Evolutionary conservation across 2,888 invertebrate genomes (phyloP).

Genomic region (Calliphora vomitoria): DNA sequence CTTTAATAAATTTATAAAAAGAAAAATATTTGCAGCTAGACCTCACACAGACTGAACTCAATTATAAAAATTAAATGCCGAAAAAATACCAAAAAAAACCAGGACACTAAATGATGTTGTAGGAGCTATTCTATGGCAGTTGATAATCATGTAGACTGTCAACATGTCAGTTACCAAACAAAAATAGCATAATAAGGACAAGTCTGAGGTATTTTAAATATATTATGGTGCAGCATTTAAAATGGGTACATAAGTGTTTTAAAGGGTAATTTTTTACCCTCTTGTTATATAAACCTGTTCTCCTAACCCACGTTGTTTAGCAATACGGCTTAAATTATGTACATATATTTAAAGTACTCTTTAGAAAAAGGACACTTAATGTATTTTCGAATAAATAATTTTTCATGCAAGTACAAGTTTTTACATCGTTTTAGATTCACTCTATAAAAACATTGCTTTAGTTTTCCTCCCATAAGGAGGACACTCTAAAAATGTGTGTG

Average conservation of each 20-base stretch:
- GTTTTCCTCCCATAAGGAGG: background rate
- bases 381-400: slow-evolving; percentile 43
- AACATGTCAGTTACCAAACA: slow-evolving; percentile 2
- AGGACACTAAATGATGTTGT: background rate
- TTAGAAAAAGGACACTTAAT: slow-evolving; percentile 6
- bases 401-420: slow-evolving; percentile 19
- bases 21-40: background rate
- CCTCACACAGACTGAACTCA: slow-evolving; percentile 9
- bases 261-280: too few species aligned
- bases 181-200: background rate
- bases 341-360: slow-evolving; percentile 2
- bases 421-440: background rate
- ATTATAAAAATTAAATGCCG: slow-evolving; percentile 8
- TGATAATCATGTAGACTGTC: slow-evolving; percentile 1
- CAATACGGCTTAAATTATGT: background rate
- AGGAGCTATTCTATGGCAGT: background rate
- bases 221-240: too few species aligned
- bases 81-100: background rate
- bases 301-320: too few species aligned
- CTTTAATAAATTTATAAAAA: background rate
- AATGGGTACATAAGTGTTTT: too few species aligned
- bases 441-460: background rate
- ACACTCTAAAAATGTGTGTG: background rate
- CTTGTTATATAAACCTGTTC: too few species aligned
- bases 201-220: too few species aligned